A percentile compares a stretch with the other conserved stretches of the same genome.
Evolutionary conservation across 2,888 invertebrate species (phyloP).

Genomic region (Branchellion lobata): DNA sequence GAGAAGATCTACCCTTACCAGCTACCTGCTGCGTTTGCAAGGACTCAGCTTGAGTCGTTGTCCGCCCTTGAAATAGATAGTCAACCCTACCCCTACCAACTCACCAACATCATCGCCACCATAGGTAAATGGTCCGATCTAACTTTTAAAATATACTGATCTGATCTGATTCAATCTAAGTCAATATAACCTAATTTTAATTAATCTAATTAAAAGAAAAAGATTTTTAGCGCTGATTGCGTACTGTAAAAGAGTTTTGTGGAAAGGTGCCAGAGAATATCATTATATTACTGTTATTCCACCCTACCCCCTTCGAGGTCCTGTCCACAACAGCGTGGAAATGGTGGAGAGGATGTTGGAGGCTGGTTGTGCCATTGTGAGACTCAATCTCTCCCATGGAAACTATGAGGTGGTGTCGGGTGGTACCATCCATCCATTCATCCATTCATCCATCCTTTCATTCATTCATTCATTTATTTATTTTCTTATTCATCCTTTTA

Average conservation of each 20-base stretch:
- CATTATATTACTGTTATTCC: too few species aligned
- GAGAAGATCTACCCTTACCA: slow-evolving; percentile 46
- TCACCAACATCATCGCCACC: slow-evolving; percentile 46
- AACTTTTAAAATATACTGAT: too few species aligned
- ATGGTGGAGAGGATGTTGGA: slow-evolving; percentile 41
- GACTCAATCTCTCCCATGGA: slow-evolving; percentile 46
- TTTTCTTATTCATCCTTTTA: neutral
- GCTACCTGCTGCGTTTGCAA: slow-evolving; percentile 45
- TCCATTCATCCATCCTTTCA: slow-evolving; percentile 1
- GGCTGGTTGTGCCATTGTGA: slow-evolving; percentile 35
- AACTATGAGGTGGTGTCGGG: slow-evolving; percentile 47
- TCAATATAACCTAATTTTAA: too few species aligned
- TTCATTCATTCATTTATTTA: neutral
- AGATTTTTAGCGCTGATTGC: neutral
- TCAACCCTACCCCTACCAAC: slow-evolving; percentile 41
- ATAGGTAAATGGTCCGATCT: slow-evolving; percentile 44
- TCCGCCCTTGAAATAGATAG: slow-evolving; percentile 46
- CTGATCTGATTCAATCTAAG: too few species aligned
- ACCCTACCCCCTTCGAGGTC: too few species aligned
- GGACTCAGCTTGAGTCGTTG: slow-evolving; percentile 46
- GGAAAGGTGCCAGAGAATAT: too few species aligned
- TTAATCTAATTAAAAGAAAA: neutral
- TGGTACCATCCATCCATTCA: neutral
- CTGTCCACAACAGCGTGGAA: slow-evolving; percentile 36
- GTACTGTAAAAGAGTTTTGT: too few species aligned